Base-by-base conservation (phyloP, 2,797 vertebrate genomes). In the Pipistrellus nathusii region DNA sequence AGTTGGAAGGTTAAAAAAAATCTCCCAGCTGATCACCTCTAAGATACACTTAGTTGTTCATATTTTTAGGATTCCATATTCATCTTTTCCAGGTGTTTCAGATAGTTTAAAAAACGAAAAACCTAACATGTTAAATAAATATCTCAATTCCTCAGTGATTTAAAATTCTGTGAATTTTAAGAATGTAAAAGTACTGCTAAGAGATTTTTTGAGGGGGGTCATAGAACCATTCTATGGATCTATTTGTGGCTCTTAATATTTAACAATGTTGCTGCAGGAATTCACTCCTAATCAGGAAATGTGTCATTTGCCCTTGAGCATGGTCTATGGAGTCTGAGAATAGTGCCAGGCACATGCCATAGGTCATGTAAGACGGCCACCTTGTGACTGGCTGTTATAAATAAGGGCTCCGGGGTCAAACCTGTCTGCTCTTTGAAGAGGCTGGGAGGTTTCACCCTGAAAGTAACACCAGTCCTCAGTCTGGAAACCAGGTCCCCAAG, bases 341-440 rank as follows among this genome's bases (percentile, higher is more conserved):
- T 97, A 97, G 96, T 59, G 23, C 62, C 72, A 80, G 95, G 96
- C 96, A 93, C 97, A 97, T 97, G 97, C 96, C 97, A 97, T 83
- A 97, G 97, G 98, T 98, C 98, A 94, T 95, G 76, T 93, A 97
- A 92, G 94, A 97, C 57, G 85, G 93, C 94, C 97, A 98, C 97
- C 97, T 98, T 97, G 94, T 98, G 97, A 97, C 93, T 97, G 72
- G 94, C 93, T 98, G 96, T 97, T 98, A 98, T 97, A 98, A 98
- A 98, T 98, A 98, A 98, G 98, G 97, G 97, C 98, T 98, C 96
- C 96, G 91, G 97, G 98, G 98, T 98, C 98, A 98, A 98, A 98
- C 88, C 96, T 97, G 96, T 97, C 97, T 98, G 94, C 94, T 98
- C 97, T 98, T 98, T 98, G 97, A 98, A 98, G 98, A 98, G 94